Evolutionary conservation across 2,113 vertebrate genomes (phyloP), one percentile per base, ranked within the genome.

Genomic region (Hippocampus guttulatus): DNA sequence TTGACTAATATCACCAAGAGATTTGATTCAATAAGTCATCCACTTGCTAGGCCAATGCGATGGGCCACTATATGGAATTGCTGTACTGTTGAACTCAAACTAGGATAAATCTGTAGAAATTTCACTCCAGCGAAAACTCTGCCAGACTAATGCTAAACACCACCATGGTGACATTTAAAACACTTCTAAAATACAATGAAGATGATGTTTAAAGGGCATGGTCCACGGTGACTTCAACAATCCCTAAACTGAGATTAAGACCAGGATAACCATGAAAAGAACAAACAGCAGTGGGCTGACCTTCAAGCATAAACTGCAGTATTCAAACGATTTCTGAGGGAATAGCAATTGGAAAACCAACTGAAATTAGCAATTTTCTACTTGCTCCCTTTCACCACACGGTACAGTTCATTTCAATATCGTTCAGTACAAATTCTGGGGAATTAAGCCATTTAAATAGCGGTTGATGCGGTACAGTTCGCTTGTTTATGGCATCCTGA

Each of bases 61-160:
- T 27, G 15, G 20, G 51, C 6, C 30, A 33, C 30, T 30, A 30
- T 30, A 30, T 30, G 30, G 30, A 30, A 30, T 30, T 30, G 30
- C 30, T 30, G 30, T 3, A 30, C 30, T 30, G 3, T 30, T 30
- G 30, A 30, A 30, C 30, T 30, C 30, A 30, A 30, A 30, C 30
- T 30, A 30, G 30, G 30, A 27, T 27, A 27, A 27, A 27, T 27
- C 27, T 27, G 57, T 18, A 60, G 8, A 30, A 12, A 64, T 73
- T 78, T 67, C 40, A 75, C 49, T 38, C 65, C n/a, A 0, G 62
- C 66, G 41, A 16, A 62, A 65, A 23, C 45, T 80, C 20, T 80
- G 64, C 49, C 47, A 68, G 25, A 64, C 52, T 14, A 57, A 70
- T 7, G 14, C 18, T 33, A 73, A 58, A 72, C 70, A 69, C 47